phyloP scores from a whole-genome alignment of 2,888 invertebrate species.

The Thumatha senex region DNA sequence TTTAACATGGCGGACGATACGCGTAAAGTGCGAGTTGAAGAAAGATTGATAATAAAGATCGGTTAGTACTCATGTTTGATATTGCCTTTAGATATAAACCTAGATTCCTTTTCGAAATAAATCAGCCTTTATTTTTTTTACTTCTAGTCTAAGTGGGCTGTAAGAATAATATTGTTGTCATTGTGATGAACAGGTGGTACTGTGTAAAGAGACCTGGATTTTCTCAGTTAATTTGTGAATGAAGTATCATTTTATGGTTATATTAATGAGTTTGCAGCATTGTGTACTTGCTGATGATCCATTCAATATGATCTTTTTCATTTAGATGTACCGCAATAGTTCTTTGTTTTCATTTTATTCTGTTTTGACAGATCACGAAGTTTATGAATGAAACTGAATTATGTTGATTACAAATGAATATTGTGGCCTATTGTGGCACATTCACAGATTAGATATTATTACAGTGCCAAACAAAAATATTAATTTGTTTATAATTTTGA shows the following conservation, averaged over 20 bases:
- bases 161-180: conserved; percentile 62
- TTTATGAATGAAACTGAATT: conserved; percentile 80
- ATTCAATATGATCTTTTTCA: conserved; percentile 30
- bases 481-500: conserved; percentile 4
- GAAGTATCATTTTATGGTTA: conserved; percentile 44
- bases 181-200: conserved; percentile 78
- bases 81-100: conserved; percentile 23
- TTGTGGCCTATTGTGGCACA: conserved; percentile 64
- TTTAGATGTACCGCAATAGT: conserved; percentile 27
- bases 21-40: conserved; percentile 95
- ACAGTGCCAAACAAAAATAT: conserved; percentile 19
- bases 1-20: conserved; percentile 96
- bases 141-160: conserved; percentile 7
- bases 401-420: conserved; percentile 69
- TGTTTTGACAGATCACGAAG: conserved; percentile 74
- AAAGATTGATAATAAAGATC: conserved; percentile 97
- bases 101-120: conserved; percentile 13
- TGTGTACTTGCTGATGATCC: conserved; percentile 29
- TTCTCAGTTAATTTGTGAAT: conserved; percentile 48
- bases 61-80: conserved; percentile 85
- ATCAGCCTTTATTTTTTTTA: conserved; percentile 8
- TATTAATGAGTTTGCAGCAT: conserved; percentile 21
- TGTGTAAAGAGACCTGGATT: conserved; percentile 45
- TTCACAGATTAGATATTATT: conserved; percentile 62
- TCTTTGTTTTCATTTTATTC: conserved; percentile 69